Evolutionary conservation across 2,797 vertebrate genomes (phyloP).

Genomic region (Anguilla pacifica): DNA sequence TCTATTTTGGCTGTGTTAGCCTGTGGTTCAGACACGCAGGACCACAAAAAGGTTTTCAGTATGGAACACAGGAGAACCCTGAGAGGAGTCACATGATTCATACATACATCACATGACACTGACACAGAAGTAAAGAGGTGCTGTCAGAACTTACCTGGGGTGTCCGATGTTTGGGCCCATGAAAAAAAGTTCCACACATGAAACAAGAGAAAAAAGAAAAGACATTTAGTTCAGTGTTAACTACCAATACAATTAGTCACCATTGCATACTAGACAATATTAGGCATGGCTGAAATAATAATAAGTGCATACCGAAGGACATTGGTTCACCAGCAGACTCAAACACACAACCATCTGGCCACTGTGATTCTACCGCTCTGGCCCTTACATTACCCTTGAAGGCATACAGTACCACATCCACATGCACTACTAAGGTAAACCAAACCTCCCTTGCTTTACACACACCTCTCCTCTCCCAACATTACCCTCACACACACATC

Average conservation of each 20-base stretch:
- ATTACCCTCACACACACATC: background rate
- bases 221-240: background rate
- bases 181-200: slow-evolving; percentile 28
- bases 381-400: background rate
- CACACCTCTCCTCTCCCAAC: background rate
- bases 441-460: background rate
- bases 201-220: slow-evolving; percentile 29
- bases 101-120: background rate
- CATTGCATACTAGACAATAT: background rate
- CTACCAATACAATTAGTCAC: background rate
- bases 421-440: too few species aligned
- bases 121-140: background rate
- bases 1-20: background rate
- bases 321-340: background rate
- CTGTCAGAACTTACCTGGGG: slow-evolving; percentile 38
- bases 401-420: background rate
- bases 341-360: background rate
- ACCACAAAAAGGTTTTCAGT: background rate
- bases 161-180: background rate
- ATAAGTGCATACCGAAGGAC: too few species aligned
- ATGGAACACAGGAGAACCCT: background rate
- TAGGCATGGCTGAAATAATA: background rate
- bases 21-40: background rate
- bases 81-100: slow-evolving; percentile 1
- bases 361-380: background rate